A percentile compares a stretch with the other conserved stretches of the same genome.
phyloP scores from a whole-genome alignment of 2,113 vertebrate species.

The Colossoma macropomum region DNA sequence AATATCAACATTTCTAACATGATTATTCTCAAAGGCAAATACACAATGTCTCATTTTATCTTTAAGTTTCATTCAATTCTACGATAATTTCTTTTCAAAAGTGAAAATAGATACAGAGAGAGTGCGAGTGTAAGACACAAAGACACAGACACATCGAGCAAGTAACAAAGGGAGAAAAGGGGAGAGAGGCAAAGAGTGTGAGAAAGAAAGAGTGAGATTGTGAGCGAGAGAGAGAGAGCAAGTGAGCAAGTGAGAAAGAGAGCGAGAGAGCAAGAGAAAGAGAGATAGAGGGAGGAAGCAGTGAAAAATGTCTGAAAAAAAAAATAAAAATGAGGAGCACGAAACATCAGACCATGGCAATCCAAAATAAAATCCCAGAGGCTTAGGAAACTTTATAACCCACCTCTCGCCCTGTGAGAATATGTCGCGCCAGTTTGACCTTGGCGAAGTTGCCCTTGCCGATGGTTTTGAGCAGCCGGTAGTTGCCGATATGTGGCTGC shows the following conservation, averaged over 20 bases:
- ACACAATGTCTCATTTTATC: background rate
- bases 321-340: background rate
- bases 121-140: background rate
- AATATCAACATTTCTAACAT: background rate
- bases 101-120: background rate
- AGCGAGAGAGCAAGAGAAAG: background rate
- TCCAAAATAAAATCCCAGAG: background rate
- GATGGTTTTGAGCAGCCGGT: conserved; percentile 89
- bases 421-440: conserved; percentile 88
- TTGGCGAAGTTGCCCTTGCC: conserved; percentile 92
- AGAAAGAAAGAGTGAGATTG: background rate
- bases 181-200: background rate
- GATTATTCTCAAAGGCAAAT: background rate
- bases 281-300: background rate
- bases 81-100: background rate
- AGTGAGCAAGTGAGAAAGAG: too few species aligned
- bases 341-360: background rate
- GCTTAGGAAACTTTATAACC: conserved; percentile 35
- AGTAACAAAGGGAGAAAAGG: background rate
- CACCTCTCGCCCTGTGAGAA: conserved; percentile 90
- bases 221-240: background rate
- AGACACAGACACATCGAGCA: background rate
- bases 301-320: background rate
- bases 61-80: background rate
- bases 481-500: conserved; percentile 87